Evolutionary conservation across 2,888 invertebrate species (phyloP), one percentile per base, ranked within the genome.

Genomic region (Caenorhabditis japonica): DNA sequence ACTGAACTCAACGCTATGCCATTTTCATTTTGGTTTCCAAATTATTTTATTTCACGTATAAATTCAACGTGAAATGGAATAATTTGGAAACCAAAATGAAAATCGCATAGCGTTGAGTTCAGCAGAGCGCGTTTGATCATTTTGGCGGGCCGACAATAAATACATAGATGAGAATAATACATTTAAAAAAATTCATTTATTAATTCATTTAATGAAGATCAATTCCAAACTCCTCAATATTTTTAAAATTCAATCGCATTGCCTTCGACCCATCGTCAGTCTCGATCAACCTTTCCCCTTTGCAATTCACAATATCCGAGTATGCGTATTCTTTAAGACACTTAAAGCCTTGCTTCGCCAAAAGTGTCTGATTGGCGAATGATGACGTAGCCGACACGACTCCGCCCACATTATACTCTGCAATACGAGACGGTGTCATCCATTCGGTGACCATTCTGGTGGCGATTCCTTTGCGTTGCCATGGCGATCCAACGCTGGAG

Each of bases 401-500:
- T 4, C 72, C 72, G 23, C 47, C 64, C 13, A 72, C 59, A 27
- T 44, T 38, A 13, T 23, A 15, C 0, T 23, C 27, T 8, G 8
- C 12, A 19, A 58, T 19, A 33, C 53, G 36, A 2, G 44, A 46
- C 1, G 12, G 7, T 8, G 23, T 25, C 15, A 58, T 0, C n/a
- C 27, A 34, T 15, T 64, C 33, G 0, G 17, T 19, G 0, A 64
- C 19, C 58, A 71, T 43, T 39, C 43, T 44, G 13, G 62, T 41
- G 0, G 71, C 71, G n/a, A 71, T 71, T 27, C 71, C 71, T 33
- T 64, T 43, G 17, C 62, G 34, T 53, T 71, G 71, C 52, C 52
- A 71, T 19, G 27, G 62, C 13, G 36, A 30, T 12, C 52, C 62
- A 10, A 71, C 71, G 21, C 58, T 64, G 2, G 71, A 71, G 4